Evolutionary conservation across 2,113 vertebrate species (phyloP), one percentile per base, ranked within the genome.

Genomic region (Paraplagusia blochii): DNA sequence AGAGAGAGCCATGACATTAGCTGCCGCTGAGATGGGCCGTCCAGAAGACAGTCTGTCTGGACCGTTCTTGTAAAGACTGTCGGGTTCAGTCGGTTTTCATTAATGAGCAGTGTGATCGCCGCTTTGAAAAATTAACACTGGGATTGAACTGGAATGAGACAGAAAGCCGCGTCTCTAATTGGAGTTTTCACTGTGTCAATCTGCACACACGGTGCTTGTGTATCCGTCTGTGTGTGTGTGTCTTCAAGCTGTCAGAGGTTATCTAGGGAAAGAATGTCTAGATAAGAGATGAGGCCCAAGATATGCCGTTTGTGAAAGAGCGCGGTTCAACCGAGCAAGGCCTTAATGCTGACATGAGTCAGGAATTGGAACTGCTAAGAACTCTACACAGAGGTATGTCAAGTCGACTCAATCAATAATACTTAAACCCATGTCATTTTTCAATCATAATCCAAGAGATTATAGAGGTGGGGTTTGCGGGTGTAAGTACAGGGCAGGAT

Each of bases 381-480:
- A 35, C 17, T 19, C 16, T 9, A 16, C 15, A 13, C 22, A 52
- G 51, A 57, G 61, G 66, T 61, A 49, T 67, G 72, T 58, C 79
- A 77, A 50, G 60, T 48, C 0, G 14, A 51, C 67, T 64, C 54
- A 29, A 29, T 29, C 22, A 29, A 52, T 44, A 59, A 69, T 65
- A 44, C 72, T 68, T 52, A 76, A 74, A 45, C 62, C 65, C 52
- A 10, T n/a, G 16, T 86, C 72, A 88, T 87, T 80, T 84, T 86
- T 82, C 83, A 76, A 82, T 87, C 78, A 85, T 83, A 83, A 87
- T 83, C 77, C 58, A 46, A 66, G 72, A 75, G 83, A 86, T 88
- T 90, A 86, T 85, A 73, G 72, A 82, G 49, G 57, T 59, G 69
- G 77, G 51, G 66, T 47, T 69, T 70, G 66, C 22, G 66, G 51